Conservation (phyloP, 2,797 vertebrate genomes). For the Hozukius guyotensis region DNA sequence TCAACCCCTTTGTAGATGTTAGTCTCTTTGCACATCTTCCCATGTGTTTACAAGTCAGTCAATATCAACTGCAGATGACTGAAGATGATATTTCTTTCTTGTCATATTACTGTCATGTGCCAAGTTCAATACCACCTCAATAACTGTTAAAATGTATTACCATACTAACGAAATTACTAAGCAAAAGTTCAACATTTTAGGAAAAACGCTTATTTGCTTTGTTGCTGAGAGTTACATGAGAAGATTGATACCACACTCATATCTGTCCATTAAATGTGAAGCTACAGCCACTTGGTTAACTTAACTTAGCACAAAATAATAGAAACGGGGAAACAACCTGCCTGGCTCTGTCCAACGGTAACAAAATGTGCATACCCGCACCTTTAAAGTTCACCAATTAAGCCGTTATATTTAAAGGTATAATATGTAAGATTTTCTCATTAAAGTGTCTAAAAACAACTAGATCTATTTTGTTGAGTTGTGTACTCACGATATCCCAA, state of each 20-base stretch:
- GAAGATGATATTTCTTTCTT: slow-evolving; percentile 16
- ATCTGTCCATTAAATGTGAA: not conserved
- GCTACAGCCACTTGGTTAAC: not conserved
- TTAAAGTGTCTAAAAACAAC: no score
- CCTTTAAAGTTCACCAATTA: not conserved
- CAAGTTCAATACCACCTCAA: not conserved
- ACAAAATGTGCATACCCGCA: not conserved
- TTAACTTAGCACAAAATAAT: not conserved
- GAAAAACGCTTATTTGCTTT: no score
- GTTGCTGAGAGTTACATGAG: not conserved
- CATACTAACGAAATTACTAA: not conserved
- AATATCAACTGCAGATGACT: slow-evolving; percentile 22
- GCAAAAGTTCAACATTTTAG: no score
- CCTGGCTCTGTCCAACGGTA: not conserved
- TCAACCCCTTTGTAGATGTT: slow-evolving; percentile 35
- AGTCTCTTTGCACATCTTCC: slow-evolving; percentile 7
- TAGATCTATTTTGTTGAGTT: no score
- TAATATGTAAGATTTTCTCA: no score
- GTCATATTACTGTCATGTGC: not conserved
- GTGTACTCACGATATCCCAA: no score
- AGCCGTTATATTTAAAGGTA: not conserved
- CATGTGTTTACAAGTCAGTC: slow-evolving; percentile 22
- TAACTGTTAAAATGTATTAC: not conserved
- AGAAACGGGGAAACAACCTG: not conserved
- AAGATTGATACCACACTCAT: not conserved